These are phyloP conservation scores for Scelioninae gen. 1 DNA, from an alignment of 2,888 invertebrate species.

Conservation along the genomic window DNA sequence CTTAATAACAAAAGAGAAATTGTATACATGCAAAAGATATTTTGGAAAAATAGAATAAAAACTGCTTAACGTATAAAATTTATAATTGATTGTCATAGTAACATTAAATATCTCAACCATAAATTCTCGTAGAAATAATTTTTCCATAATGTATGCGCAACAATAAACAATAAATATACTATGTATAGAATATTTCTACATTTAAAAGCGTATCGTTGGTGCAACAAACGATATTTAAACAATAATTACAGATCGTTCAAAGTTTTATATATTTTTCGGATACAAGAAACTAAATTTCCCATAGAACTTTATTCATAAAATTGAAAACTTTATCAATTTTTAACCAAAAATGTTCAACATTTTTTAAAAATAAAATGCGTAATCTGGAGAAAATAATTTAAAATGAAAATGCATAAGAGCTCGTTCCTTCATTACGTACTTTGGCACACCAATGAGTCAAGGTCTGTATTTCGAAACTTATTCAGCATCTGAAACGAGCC, in stretches of 20 bases:
- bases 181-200: slow-evolving; percentile 25
- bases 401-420: slow-evolving; percentile 20
- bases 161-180: slow-evolving; percentile 58
- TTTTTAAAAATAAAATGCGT: neutral
- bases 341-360: neutral
- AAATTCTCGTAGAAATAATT: slow-evolving; percentile 40
- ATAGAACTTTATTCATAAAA: neutral
- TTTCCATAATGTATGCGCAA: slow-evolving; percentile 15
- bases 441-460: slow-evolving; percentile 59
- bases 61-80: slow-evolving; percentile 44
- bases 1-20: neutral
- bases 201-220: slow-evolving; percentile 29
- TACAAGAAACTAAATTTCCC: no score
- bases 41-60: slow-evolving; percentile 24
- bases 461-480: slow-evolving; percentile 46
- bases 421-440: slow-evolving; percentile 17
- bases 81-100: slow-evolving; percentile 50
- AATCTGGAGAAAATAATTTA: slow-evolving; percentile 14
- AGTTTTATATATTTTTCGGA: neutral
- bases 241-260: slow-evolving; percentile 27
- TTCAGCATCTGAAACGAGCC: slow-evolving; percentile 12
- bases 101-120: slow-evolving; percentile 34
- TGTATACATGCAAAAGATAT: slow-evolving; percentile 21
- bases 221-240: slow-evolving; percentile 46
- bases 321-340: neutral